Conservation (phyloP, 2,888 invertebrate genomes). For the Drosophila engyochracea region DNA sequence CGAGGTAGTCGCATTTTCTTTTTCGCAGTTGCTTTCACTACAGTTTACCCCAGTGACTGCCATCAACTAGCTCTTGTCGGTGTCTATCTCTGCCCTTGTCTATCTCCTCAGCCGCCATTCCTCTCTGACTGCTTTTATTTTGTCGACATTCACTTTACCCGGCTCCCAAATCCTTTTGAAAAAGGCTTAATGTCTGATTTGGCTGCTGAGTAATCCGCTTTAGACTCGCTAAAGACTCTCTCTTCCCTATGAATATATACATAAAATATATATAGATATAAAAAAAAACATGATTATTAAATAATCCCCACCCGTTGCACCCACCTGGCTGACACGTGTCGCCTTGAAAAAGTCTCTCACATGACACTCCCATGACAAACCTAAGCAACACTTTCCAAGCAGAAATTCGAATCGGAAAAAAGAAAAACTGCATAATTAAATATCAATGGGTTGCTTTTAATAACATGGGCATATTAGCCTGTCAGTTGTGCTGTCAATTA, state of each 20-base stretch:
- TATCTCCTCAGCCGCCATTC: not conserved
- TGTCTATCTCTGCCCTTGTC: not conserved
- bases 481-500: slow-evolving; percentile 2
- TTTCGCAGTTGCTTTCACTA: slow-evolving; percentile 21
- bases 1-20: slow-evolving; percentile 10
- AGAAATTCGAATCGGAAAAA: slow-evolving; percentile 2
- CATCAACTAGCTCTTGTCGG: slow-evolving; percentile 26
- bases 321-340: slow-evolving; percentile 34
- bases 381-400: slow-evolving; percentile 13
- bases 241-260: slow-evolving; percentile 26
- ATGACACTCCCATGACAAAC: slow-evolving; percentile 3
- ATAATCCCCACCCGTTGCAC: not conserved
- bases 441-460: not conserved
- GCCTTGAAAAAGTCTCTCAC: slow-evolving; percentile 11
- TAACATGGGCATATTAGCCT: not conserved
- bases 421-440: not conserved
- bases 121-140: slow-evolving; percentile 29
- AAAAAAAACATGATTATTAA: slow-evolving; percentile 46
- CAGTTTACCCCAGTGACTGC: slow-evolving; percentile 11
- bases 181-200: slow-evolving; percentile 72
- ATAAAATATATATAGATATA: not conserved
- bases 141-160: slow-evolving; percentile 41
- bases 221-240: slow-evolving; percentile 36
- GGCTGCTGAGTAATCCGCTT: slow-evolving; percentile 69
- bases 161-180: slow-evolving; percentile 65